Evolutionary conservation across 30 jellyfish, hydroid and myxozoan genomes (phyloP), one percentile per base, ranked within the genome.

Genomic region (Aurelia sp.): DNA sequence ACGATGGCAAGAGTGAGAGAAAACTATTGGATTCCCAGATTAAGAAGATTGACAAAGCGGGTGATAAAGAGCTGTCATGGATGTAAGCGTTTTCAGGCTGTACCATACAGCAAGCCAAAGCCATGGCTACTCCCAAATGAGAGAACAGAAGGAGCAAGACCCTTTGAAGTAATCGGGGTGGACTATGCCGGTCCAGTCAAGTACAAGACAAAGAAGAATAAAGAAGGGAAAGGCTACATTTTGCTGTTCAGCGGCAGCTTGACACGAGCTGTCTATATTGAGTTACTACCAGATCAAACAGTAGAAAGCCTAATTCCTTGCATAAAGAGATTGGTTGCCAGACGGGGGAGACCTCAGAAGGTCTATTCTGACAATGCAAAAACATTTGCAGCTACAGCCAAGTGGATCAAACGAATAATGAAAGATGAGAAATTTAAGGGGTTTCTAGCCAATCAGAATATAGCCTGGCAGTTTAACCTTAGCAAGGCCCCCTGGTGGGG

Each of bases 401-500:
- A 44, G 57, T 84, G 93, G 93, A 68, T 84, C 17, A 21, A 72
- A 48, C 22, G 60, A 22, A 65, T 85, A 23, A 73, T 73, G 89
- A 85, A 74, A 23, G 37, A 48, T 61, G 95, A 74, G 51, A 41
- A 50, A 62, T 13, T 62, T 13, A 44, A 78, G 27, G 81, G 41
- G 23, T 78, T 58, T 47, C 33, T 78, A 63, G 66, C 64, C 20
- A 23, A 33, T 23, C 82, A 78, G 66, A 62, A 40, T 6, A 58
- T 58, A 58, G 44, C 79, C 18, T 86, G 96, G 85, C 96, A 79
- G 86, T 86, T 86, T 70, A 76, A 86, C 68, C 82, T 86, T 15
- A 76, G 96, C 71, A 50, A 85, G 48, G 96, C n/a, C n/a, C n/a
- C n/a, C n/a, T n/a, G n/a, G n/a, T n/a, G n/a, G n/a, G n/a, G n/a